phyloP scores from a whole-genome alignment of 2,888 invertebrate species.

The Cataglyphis altisquamis region DNA sequence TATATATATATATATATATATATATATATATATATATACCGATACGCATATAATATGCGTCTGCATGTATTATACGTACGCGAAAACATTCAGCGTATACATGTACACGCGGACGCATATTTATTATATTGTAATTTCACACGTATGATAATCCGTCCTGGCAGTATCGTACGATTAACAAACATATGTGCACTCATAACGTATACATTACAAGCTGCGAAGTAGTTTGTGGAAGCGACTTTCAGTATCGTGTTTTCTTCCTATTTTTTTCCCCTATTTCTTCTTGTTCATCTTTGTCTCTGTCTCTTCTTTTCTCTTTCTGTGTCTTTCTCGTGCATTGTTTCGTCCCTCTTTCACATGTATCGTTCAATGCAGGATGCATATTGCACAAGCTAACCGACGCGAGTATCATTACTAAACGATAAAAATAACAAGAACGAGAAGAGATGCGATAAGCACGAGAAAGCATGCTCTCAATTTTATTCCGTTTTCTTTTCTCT shows the following conservation, averaged over 20 bases:
- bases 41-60: constrained; percentile 61
- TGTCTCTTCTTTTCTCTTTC: constrained; percentile 18
- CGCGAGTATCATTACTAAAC: constrained; percentile 21
- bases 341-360: constrained; percentile 28
- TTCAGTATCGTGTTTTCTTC: constrained; percentile 62
- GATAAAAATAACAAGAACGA: constrained; percentile 34
- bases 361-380: constrained; percentile 39
- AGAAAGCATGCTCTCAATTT: constrained; percentile 48
- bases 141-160: constrained; percentile 80
- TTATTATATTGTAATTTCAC: constrained; percentile 77
- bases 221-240: constrained; percentile 72
- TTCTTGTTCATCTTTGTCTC: constrained; percentile 37
- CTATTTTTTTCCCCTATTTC: not conserved
- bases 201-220: constrained; percentile 70
- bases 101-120: constrained; percentile 58
- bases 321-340: constrained; percentile 40
- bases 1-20: constrained; percentile 57
- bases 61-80: constrained; percentile 32
- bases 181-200: constrained; percentile 61
- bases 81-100: constrained; percentile 16
- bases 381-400: constrained; percentile 50
- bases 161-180: constrained; percentile 76
- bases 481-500: constrained; percentile 32
- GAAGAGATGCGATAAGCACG: constrained; percentile 42
- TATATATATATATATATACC: constrained; percentile 55